Conservation (phyloP, 2,888 invertebrate species). For the Cartodere bifasciata region DNA sequence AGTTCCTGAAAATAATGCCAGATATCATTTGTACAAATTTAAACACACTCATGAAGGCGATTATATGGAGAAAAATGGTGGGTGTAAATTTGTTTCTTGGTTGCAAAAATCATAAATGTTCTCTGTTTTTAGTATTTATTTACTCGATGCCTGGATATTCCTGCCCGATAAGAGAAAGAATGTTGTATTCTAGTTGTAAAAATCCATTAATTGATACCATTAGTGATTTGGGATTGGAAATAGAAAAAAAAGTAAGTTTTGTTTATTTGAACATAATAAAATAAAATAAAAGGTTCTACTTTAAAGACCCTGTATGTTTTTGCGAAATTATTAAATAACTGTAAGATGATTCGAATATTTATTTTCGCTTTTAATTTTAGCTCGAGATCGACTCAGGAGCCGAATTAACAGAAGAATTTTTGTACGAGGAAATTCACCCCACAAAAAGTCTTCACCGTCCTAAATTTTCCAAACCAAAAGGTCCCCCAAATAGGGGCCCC, state of each 20-base stretch:
- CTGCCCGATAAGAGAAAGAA: constrained; percentile 92
- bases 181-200: constrained; percentile 98
- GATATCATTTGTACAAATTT: constrained; percentile 87
- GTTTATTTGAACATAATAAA: too few species aligned
- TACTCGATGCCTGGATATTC: constrained; percentile 98
- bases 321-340: too few species aligned
- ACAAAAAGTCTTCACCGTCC: constrained; percentile 77
- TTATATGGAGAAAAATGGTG: constrained; percentile 72
- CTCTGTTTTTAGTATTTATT: constrained; percentile 64
- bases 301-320: too few species aligned
- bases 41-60: constrained; percentile 91
- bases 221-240: constrained; percentile 61
- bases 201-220: constrained; percentile 78
- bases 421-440: constrained; percentile 91
- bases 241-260: constrained; percentile 77
- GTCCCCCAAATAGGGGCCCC: constrained; percentile 86
- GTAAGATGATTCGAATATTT: too few species aligned
- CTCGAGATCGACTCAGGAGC: constrained; percentile 83
- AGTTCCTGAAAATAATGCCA: constrained; percentile 73
- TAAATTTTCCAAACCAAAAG: constrained; percentile 93
- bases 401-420: constrained; percentile 79
- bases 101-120: constrained; percentile 4
- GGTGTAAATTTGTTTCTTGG: constrained; percentile 18
- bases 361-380: constrained; percentile 39
- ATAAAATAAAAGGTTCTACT: too few species aligned